Base-by-base conservation (phyloP, 2,888 invertebrate genomes). In the Cheilosia soror region DNA sequence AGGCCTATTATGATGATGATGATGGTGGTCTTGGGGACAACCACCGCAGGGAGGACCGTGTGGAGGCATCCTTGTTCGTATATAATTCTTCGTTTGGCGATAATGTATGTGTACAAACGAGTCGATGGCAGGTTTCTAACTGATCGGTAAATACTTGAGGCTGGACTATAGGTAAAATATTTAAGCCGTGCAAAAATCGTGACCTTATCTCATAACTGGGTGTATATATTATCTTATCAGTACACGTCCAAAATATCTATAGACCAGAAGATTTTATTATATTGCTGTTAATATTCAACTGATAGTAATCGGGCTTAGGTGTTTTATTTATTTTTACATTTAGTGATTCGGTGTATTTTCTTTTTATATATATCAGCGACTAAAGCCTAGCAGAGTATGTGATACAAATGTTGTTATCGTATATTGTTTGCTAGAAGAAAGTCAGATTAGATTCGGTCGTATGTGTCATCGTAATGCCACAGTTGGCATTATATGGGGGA, bases 1-100 rank as follows among this genome's bases (percentile, higher is more conserved):
- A 37, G 85, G 85, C 27, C 81, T 31, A 5, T 68, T 66, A 62
- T 76, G 76, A 7, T 85, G 80, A 58, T 84, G 79, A 58, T 83
- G 83, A 25, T 65, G 62, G n/a, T 42, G 44, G 7, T 68, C 51
- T 42, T 66, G 72, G 0, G 72, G 33, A 58, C 73, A 66, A 53
- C 79, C 72, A 53, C 79, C 33, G 55, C 69, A 69, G 4, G 63
- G 60, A 55, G 58, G 81, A 40, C 85, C 81, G 57, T 81, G 80
- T 57, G 85, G 80, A 47, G 85, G 76, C 85, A 85, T 85, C 66
- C 25, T 78, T 55, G 15, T 42, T 49, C 51, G 7, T 15, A 37
- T 63, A 33, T n/a, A n/a, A n/a, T 44, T 25, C 13, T 31, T 44
- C 29, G 20, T 44, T 40, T 44, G 31, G 13, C 9, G 42, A 51